Conservation (phyloP, 2,888 invertebrate species). For the Platycheirus rosarum region DNA sequence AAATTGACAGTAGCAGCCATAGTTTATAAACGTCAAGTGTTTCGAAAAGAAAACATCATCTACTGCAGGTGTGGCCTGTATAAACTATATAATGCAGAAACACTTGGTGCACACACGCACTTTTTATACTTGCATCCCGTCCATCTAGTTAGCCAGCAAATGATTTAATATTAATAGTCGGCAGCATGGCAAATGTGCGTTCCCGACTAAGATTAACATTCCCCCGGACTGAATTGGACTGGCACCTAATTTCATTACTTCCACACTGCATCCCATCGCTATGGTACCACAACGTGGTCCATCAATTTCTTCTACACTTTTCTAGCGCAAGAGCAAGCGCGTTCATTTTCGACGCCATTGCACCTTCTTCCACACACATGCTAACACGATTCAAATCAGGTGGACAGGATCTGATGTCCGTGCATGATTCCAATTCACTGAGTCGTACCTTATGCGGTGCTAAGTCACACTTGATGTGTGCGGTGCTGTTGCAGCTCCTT, state of each 20-base stretch:
- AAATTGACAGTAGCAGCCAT: conserved; percentile 71
- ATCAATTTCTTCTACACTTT: conserved; percentile 31
- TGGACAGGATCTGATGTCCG: conserved; percentile 70
- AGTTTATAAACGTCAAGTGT: conserved; percentile 70
- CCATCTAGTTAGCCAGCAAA: conserved; percentile 50
- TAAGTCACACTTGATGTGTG: conserved; percentile 58
- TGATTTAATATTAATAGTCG: conserved; percentile 69
- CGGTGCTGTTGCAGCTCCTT: conserved; percentile 32
- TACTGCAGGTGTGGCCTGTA: conserved; percentile 65
- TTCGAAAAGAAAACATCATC: conserved; percentile 44
- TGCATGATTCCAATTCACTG: conserved; percentile 72
- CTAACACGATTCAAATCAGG: conserved; percentile 67
- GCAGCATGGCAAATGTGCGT: conserved; percentile 60
- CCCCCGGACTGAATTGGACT: conserved; percentile 37
- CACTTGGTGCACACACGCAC: conserved; percentile 63
- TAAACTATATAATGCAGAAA: conserved; percentile 1
- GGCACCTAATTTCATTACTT: conserved; percentile 72
- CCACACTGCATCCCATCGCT: conserved; percentile 46
- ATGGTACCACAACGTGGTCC: conserved; percentile 44
- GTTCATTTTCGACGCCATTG: conserved; percentile 22
- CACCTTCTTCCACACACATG: conserved; percentile 13
- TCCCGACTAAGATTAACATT: conserved; percentile 63
- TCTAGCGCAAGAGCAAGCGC: conserved; percentile 41
- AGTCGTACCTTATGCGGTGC: conserved; percentile 61
- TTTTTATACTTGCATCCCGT: conserved; percentile 39